phyloP scores from a whole-genome alignment of 2,113 vertebrate genomes.

The Vombatus ursinus region DNA sequence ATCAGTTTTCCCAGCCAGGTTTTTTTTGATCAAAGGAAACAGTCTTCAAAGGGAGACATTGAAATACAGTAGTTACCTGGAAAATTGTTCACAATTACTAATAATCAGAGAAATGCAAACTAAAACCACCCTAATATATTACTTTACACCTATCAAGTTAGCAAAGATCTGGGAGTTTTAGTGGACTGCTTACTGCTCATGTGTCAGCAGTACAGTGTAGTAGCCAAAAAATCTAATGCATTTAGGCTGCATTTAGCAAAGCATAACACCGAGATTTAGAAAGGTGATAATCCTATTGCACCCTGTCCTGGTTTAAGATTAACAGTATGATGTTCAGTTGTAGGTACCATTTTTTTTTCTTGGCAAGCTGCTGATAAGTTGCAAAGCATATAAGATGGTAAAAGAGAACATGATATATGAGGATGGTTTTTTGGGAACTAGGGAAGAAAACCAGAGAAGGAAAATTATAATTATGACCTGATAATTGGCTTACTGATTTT shows the following conservation, averaged over 20 bases:
- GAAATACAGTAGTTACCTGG: not conserved
- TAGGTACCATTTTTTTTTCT: not conserved
- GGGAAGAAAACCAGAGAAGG: not conserved
- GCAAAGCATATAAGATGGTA: not conserved
- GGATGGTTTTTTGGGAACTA: not conserved
- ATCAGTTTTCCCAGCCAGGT: not conserved
- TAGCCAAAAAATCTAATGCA: not conserved
- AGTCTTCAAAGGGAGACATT: not conserved
- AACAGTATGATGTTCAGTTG: not conserved
- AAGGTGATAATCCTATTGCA: not conserved
- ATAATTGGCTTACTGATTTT: not conserved
- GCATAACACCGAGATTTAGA: not conserved
- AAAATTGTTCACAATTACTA: not conserved
- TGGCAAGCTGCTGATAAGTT: not conserved
- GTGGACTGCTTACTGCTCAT: not conserved
- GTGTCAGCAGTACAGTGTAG: not conserved
- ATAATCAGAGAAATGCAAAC: not conserved
- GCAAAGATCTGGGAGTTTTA: not conserved
- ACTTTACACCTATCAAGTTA: not conserved
- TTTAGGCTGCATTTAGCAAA: not conserved
- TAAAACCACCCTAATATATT: not conserved
- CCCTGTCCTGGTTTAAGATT: not conserved
- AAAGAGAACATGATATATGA: not conserved
- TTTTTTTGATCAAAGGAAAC: not conserved
- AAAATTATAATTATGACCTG: not conserved